These are phyloP conservation scores for Avahi laniger DNA, from an alignment of 2,797 vertebrate genomes.

Conservation along the genomic window DNA sequence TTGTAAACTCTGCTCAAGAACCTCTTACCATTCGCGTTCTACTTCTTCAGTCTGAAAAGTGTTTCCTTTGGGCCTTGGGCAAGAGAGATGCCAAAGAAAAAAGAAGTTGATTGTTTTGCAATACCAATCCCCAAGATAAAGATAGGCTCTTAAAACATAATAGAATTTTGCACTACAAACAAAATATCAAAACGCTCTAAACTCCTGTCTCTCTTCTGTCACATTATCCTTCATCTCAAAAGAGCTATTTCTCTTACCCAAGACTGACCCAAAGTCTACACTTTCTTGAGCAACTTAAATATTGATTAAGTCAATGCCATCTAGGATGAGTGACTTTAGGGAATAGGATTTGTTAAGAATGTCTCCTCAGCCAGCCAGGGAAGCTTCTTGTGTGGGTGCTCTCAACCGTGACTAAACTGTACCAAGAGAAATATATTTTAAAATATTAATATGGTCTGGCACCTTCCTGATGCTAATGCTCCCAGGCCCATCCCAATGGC, in stretches of 20 bases:
- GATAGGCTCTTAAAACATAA: neutral
- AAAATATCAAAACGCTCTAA: constrained; percentile 50
- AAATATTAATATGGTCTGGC: constrained; percentile 66
- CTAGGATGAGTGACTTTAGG: constrained; percentile 48
- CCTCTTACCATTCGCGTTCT: neutral
- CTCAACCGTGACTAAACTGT: constrained; percentile 45
- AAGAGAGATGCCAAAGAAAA: constrained; percentile 24
- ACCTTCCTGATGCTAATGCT: constrained; percentile 59
- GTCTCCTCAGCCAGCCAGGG: constrained; percentile 14
- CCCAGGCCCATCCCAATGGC: constrained; percentile 39
- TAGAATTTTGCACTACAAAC: neutral
- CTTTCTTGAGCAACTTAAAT: neutral
- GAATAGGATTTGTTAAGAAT: constrained; percentile 58
- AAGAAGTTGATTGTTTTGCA: constrained; percentile 33
- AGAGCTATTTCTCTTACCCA: neutral
- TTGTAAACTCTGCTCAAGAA: constrained; percentile 9
- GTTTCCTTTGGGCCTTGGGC: neutral
- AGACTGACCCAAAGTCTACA: neutral
- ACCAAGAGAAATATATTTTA: constrained; percentile 63
- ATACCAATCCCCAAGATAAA: neutral
- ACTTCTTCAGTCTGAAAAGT: constrained; percentile 20
- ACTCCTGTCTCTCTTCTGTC: neutral
- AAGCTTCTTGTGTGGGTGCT: neutral
- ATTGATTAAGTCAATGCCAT: constrained; percentile 31
- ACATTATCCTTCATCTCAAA: constrained; percentile 24